Percentiles rank a stretch among this genome's conserved stretches.
Conservation (phyloP, 2,888 invertebrate genomes). For the Troilus luridus region DNA sequence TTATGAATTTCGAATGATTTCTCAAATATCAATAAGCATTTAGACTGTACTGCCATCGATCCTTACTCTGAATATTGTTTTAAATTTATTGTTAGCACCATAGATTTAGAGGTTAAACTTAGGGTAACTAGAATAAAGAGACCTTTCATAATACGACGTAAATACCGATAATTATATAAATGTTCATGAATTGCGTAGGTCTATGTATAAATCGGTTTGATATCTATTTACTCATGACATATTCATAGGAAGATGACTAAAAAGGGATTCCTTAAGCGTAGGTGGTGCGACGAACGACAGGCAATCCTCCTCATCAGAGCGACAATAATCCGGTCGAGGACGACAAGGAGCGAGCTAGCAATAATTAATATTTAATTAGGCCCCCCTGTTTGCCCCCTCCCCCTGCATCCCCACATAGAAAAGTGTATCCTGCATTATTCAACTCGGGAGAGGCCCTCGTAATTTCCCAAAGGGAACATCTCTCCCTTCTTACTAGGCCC, state of each 20-base stretch:
- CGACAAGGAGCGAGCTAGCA: not conserved
- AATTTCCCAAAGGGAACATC: slow-evolving; percentile 39
- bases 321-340: not conserved
- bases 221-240: too few species aligned
- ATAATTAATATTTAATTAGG: slow-evolving; percentile 7
- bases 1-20: too few species aligned
- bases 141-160: not conserved
- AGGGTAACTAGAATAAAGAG: not conserved
- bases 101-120: too few species aligned
- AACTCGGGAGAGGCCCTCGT: not conserved
- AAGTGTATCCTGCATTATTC: slow-evolving; percentile 36
- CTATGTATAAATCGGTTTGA: too few species aligned
- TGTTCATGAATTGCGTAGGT: not conserved
- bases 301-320: slow-evolving; percentile 1
- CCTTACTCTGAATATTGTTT: too few species aligned
- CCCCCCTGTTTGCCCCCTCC: not conserved
- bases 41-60: too few species aligned
- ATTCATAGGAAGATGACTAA: not conserved
- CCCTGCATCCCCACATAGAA: not conserved
- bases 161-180: not conserved
- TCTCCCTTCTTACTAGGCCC: not conserved
- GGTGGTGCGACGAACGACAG: not conserved
- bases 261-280: not conserved
- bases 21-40: too few species aligned
- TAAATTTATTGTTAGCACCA: too few species aligned